Base-by-base conservation (phyloP, 2,888 invertebrate species). In the Dolichopus griseipennis region DNA sequence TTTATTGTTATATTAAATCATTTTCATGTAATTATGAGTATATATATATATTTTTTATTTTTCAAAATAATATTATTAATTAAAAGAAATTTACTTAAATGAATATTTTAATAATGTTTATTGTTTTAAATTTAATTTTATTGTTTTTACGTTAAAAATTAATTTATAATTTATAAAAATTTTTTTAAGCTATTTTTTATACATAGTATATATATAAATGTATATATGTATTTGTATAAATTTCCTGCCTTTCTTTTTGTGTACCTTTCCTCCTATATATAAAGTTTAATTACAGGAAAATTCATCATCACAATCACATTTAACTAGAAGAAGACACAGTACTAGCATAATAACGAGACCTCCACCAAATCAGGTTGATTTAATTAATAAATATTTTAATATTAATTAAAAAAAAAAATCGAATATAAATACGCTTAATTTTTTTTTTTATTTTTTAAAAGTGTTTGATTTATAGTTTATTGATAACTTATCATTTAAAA, bases 311-410 rank as follows among this genome's bases (percentile, higher is more conserved):
- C 82, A 79, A 78, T 79, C 87, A 79, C 87, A 87, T 81, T 86
- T 89, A 82, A 89, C 89, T 76, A 85, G 87, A 81, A 86, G 90
- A 78, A 86, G 90, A 75, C 89, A 90, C 85, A 90, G 90, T 83
- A 89, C 90, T 79, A 82, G 81, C 78, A 81, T 80, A 75, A 79
- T 81, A 75, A 79, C 81, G 75, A 80, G 81, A 77, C 80, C 81
- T 73, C 77, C 79, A 73, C 78, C 80, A 76, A 81, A 81, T 77
- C 81, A 81, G 81, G 81, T 81, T 79, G 62, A 22, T 77, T 76
- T 61, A 20, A 61, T 61, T n/a, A 61, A n/a, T n/a, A 22, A 22
- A 6, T 62, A 27, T 9, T 62, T 62, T 62, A 12, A 27, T 22
- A 22, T 66, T 70, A 67, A 7, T 18, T 18, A 52, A 52, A 52